Conservation (phyloP, 2,113 vertebrate species). For the Saimiri boliviensis region DNA sequence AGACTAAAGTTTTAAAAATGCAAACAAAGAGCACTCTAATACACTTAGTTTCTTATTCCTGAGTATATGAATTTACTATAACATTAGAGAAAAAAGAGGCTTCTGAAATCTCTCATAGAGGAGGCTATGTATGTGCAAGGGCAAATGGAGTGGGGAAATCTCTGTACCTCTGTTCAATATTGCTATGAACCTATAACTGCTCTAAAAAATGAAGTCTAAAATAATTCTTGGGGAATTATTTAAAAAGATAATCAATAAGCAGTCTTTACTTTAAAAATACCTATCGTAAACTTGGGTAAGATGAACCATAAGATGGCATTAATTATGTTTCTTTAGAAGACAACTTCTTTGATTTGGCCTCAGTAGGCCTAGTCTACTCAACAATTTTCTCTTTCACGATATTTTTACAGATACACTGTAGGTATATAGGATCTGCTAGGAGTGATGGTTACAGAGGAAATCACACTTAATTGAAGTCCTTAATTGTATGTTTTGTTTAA, state of each 20-base stretch:
- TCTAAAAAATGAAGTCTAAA: background rate
- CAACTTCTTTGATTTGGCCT: background rate
- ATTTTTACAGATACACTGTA: background rate
- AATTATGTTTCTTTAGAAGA: background rate
- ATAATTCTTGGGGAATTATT: background rate
- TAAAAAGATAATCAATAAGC: background rate
- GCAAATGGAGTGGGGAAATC: background rate
- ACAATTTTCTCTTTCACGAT: background rate
- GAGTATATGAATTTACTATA: background rate
- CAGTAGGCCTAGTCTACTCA: background rate
- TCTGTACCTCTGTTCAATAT: background rate
- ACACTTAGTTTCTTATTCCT: background rate
- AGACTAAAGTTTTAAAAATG: background rate
- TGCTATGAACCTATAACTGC: background rate
- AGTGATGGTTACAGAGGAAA: background rate
- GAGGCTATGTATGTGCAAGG: background rate
- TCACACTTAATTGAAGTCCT: background rate
- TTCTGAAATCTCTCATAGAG: background rate
- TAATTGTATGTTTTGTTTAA: background rate
- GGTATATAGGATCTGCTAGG: rapidly evolving
- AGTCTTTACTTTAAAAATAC: background rate
- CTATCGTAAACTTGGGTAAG: background rate
- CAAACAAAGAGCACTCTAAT: background rate
- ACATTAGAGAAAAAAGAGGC: background rate
- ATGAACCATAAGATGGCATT: background rate